phyloP scores from a whole-genome alignment of 2,113 vertebrate species.

The Arothron firmamentum region DNA sequence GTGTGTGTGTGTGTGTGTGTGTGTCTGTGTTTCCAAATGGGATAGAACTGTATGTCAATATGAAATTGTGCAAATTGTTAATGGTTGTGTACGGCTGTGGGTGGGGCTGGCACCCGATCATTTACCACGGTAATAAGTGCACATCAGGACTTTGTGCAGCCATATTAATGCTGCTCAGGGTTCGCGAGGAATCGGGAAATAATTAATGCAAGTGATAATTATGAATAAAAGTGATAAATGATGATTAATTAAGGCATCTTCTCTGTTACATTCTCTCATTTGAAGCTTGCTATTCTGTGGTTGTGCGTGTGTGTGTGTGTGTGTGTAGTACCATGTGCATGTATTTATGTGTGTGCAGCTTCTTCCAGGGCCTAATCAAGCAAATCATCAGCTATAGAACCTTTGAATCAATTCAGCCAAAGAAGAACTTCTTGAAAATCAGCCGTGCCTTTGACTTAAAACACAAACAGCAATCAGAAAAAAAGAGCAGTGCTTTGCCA shows the following conservation, averaged over 20 bases:
- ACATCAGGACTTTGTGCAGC: slow-evolving; percentile 68
- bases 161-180: slow-evolving; percentile 68
- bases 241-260: slow-evolving; percentile 74
- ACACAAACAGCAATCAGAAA: slow-evolving; percentile 73
- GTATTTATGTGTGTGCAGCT: slow-evolving; percentile 17
- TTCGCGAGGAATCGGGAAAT: slow-evolving; percentile 63
- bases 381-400: slow-evolving; percentile 68
- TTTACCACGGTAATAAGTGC: slow-evolving; percentile 75
- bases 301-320: slow-evolving; percentile 16
- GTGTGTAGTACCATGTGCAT: neutral
- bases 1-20: slow-evolving; percentile 11
- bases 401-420: slow-evolving; percentile 68
- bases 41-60: slow-evolving; percentile 27
- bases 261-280: slow-evolving; percentile 60
- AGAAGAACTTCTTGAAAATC: slow-evolving; percentile 72
- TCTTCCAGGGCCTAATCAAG: slow-evolving; percentile 66
- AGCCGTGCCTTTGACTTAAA: slow-evolving; percentile 64
- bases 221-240: slow-evolving; percentile 78
- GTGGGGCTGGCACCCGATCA: slow-evolving; percentile 44
- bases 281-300: slow-evolving; percentile 36
- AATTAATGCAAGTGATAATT: slow-evolving; percentile 81
- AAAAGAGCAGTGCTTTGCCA: slow-evolving; percentile 66
- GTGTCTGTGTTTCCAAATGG: slow-evolving; percentile 3
- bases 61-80: slow-evolving; percentile 35
- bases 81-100: slow-evolving; percentile 42